Evolutionary conservation across 2,888 invertebrate species (phyloP), one percentile per base, ranked within the genome.

Genomic region (Euzophera pinguis): DNA sequence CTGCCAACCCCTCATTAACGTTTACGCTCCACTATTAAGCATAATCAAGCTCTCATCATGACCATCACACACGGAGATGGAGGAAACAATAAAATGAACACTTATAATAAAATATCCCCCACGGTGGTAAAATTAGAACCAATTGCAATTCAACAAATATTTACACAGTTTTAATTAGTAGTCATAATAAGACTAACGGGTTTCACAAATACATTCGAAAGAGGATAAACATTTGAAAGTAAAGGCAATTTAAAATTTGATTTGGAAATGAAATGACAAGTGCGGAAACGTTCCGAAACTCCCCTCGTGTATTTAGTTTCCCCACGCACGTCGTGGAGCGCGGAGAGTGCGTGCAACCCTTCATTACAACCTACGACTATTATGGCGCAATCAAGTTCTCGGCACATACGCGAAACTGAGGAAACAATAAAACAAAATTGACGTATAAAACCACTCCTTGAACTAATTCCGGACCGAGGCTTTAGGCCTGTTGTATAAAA

Each of bases 401-500:
- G 67, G 78, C 84, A 86, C 84, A 86, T 85, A 85, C 85, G 86
- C 78, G 78, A 84, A 84, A 82, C 84, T 81, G 76, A 83, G 84
- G 87, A 84, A 84, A 86, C 81, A 82, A 84, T 84, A 83, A 84
- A 86, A 84, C 81, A 80, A 81, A 84, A 85, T 84, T 82, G 84
- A 84, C 79, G 84, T 81, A 84, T 81, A 81, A 84, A 84, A 81
- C 81, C 79, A 80, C 81, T 82, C 79, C 78, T 80, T 80, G 75
- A 68, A 81, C 80, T 79, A 78, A 82, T 82, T 81, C 72, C 74
- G 63, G 67, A 54, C 65, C 65, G 65, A 65, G 65, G 69, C 75
- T 69, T 71, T 67, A 68, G 68, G 69, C 71, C 62, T 65, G 75
- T 71, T 73, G 73, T 76, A 77, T 77, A 74, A 78, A 78, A 75